These are phyloP conservation scores for Liopterus haemorrhoidalis DNA, from an alignment of 2,888 invertebrate genomes.

Conservation along the genomic window DNA sequence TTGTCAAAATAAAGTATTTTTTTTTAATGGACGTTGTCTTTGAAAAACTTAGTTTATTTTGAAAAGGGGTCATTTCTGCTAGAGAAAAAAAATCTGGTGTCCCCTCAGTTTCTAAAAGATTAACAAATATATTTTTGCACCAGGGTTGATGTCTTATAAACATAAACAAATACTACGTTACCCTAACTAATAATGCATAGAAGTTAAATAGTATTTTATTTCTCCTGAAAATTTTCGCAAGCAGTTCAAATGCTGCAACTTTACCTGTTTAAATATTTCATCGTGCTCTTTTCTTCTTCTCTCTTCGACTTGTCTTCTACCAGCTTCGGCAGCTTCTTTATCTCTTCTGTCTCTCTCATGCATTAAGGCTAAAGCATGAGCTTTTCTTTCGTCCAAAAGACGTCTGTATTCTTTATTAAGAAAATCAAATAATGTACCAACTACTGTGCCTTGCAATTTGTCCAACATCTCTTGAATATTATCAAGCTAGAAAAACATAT, in stretches of 20 bases:
- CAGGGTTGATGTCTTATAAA: too few relatives aligned
- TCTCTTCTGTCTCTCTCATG: conserved; percentile 70
- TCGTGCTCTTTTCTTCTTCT: conserved; percentile 67
- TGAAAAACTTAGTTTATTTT: too few relatives aligned
- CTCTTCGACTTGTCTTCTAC: conserved; percentile 69
- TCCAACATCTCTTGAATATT: conserved; percentile 58
- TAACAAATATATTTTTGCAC: too few relatives aligned
- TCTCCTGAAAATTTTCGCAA: too few relatives aligned
- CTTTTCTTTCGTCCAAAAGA: conserved; percentile 68
- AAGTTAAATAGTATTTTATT: neutral
- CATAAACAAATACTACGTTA: neutral
- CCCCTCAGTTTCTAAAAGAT: too few relatives aligned
- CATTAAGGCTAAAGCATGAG: conserved; percentile 71
- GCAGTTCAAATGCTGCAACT: too few relatives aligned
- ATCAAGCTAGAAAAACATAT: conserved; percentile 44
- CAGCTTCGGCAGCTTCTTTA: conserved; percentile 75
- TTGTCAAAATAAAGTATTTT: too few relatives aligned
- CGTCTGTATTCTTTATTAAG: conserved; percentile 72
- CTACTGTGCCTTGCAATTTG: conserved; percentile 64
- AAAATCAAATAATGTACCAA: conserved; percentile 67
- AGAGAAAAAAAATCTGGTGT: too few relatives aligned
- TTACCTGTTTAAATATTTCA: conserved; percentile 68
- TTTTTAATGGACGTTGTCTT: too few relatives aligned
- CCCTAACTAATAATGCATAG: neutral
- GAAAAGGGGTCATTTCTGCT: too few relatives aligned